phyloP scores from a whole-genome alignment of 2,113 vertebrate genomes.

The Motacilla tschutschensis region DNA sequence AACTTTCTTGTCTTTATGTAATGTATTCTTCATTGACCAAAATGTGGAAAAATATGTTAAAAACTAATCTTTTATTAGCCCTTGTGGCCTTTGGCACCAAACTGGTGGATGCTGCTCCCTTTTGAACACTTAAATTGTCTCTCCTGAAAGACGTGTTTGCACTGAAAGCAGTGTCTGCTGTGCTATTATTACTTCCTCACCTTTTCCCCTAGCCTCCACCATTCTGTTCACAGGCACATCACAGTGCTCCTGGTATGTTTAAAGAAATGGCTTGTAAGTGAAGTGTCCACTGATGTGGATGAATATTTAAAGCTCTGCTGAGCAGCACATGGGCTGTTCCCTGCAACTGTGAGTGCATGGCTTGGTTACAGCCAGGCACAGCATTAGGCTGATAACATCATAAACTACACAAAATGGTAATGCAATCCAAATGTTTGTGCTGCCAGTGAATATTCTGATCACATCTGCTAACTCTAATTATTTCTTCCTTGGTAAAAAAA shows the following conservation, averaged over 20 bases:
- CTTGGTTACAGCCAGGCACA: not conserved
- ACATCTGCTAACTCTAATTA: not conserved
- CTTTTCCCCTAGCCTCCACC: not conserved
- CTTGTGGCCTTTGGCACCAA: not conserved
- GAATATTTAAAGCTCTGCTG: constrained; percentile 9
- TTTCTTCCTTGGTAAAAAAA: not conserved
- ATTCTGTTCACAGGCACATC: not conserved
- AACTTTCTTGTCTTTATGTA: not conserved
- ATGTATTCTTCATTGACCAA: not conserved
- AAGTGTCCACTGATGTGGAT: not conserved
- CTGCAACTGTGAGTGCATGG: not conserved
- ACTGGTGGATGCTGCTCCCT: not conserved
- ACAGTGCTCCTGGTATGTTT: not conserved
- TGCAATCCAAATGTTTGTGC: not conserved
- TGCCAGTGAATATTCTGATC: not conserved
- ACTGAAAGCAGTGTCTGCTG: not conserved
- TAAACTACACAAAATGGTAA: not conserved
- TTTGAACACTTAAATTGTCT: not conserved
- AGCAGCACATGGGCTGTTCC: not conserved
- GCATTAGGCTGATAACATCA: constrained; percentile 7
- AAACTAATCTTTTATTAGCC: not conserved
- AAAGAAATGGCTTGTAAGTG: not conserved
- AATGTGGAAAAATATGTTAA: not conserved
- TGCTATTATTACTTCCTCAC: not conserved
- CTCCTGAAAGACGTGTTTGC: not conserved